These are phyloP conservation scores for Thera obeliscata DNA, from an alignment of 2,888 invertebrate species.

Conservation along the genomic window DNA sequence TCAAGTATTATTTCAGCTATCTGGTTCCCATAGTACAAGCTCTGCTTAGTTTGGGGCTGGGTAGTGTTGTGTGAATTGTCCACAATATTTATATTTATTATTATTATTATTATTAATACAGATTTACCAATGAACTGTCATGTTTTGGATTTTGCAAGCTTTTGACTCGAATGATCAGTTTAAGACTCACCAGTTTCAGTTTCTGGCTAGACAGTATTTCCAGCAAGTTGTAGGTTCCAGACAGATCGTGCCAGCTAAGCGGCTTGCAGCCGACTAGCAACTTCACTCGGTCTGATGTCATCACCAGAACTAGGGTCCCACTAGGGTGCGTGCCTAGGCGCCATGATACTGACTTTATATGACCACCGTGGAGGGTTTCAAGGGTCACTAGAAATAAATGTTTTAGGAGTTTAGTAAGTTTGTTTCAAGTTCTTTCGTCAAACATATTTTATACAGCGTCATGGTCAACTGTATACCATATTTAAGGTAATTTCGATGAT, in stretches of 20 bases:
- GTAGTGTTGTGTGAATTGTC: too few relatives aligned
- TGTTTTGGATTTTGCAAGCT: slow-evolving; percentile 3
- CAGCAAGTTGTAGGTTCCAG: slow-evolving; percentile 84
- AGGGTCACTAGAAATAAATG: slow-evolving; percentile 82
- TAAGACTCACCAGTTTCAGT: slow-evolving; percentile 84
- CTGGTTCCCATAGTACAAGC: too few relatives aligned
- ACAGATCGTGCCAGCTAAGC: slow-evolving; percentile 86
- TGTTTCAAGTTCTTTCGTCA: not conserved
- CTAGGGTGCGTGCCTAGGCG: slow-evolving; percentile 83
- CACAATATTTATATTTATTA: too few relatives aligned
- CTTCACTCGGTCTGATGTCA: slow-evolving; percentile 85
- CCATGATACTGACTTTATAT: slow-evolving; percentile 85
- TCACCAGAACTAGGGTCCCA: slow-evolving; percentile 81
- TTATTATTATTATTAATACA: too few relatives aligned
- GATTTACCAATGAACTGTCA: not conserved
- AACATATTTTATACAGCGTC: too few relatives aligned
- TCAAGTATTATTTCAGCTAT: too few relatives aligned
- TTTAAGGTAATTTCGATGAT: too few relatives aligned
- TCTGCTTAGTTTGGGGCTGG: too few relatives aligned
- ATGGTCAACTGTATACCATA: too few relatives aligned
- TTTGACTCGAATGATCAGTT: not conserved
- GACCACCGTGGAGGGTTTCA: slow-evolving; percentile 85
- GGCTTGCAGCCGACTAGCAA: slow-evolving; percentile 87
- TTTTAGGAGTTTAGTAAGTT: not conserved
- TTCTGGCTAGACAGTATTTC: slow-evolving; percentile 79